A percentile compares a stretch with the other conserved stretches of the same genome.
Conservation (phyloP, 92 coral and sea anemone genomes). For the Parazoanthus swiftii region DNA sequence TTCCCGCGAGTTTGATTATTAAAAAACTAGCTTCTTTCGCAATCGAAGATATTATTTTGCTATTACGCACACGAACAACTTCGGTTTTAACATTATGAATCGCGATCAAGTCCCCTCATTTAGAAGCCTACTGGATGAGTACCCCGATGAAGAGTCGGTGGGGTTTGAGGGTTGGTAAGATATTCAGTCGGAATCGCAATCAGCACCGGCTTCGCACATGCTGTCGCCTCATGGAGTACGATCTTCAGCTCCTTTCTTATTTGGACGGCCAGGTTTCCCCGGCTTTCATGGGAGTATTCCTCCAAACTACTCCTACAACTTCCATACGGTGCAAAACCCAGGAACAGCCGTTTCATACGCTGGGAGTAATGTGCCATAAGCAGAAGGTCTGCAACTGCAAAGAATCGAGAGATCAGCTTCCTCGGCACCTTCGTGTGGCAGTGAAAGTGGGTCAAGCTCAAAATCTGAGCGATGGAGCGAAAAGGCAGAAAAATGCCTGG, state of each 20-base stretch:
- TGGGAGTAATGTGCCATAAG: slow-evolving; percentile 30
- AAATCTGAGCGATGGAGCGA: slow-evolving; percentile 33
- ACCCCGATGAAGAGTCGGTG: no score
- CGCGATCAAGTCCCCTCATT: no score
- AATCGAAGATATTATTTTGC: no score
- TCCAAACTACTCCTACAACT: slow-evolving; percentile 1
- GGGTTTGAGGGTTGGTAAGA: no score
- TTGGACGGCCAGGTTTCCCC: slow-evolving; percentile 18
- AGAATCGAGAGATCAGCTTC: slow-evolving; percentile 29
- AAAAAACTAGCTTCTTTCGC: no score
- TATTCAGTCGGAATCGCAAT: background rate
- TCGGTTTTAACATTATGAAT: no score
- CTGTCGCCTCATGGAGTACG: slow-evolving; percentile 30
- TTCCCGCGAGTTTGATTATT: no score
- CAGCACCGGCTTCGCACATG: slow-evolving; percentile 9
- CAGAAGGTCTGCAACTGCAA: slow-evolving; percentile 36
- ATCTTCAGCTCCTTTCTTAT: slow-evolving; percentile 18
- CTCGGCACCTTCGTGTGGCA: slow-evolving; percentile 15
- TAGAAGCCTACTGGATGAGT: no score
- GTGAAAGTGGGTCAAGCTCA: slow-evolving; percentile 19
- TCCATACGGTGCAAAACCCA: slow-evolving; percentile 26
- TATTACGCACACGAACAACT: no score
- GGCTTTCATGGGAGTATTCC: slow-evolving; percentile 6
- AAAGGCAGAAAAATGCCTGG: slow-evolving; percentile 33
- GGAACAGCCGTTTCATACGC: slow-evolving; percentile 6